Conservation (phyloP, 1,140 invertebrate species). For the Drosophila mojavensis region DNA sequence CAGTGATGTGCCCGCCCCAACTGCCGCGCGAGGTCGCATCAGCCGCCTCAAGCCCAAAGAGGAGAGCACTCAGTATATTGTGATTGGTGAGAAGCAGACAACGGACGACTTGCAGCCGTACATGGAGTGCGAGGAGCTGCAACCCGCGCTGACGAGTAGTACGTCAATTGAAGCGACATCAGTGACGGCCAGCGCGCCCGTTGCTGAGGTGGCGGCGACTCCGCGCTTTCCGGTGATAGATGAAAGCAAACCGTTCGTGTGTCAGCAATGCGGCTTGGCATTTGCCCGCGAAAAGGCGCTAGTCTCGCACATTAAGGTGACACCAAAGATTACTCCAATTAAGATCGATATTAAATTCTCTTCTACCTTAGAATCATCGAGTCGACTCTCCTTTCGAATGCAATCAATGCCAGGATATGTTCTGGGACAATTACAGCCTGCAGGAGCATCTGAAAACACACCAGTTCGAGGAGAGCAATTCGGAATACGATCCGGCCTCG, state of each 20-base stretch:
- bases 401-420: conserved; percentile 90
- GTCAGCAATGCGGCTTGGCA: conserved; percentile 90
- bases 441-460: conserved; percentile 88
- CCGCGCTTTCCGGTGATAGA: conserved; percentile 86
- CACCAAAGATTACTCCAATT: background rate
- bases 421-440: conserved; percentile 89
- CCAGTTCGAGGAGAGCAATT: conserved; percentile 84
- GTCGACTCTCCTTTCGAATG: conserved; percentile 91
- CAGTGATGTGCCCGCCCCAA: conserved; percentile 34
- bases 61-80: conserved; percentile 65
- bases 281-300: conserved; percentile 92
- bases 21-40: conserved; percentile 63
- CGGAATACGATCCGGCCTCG: conserved; percentile 81
- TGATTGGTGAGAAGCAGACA: conserved; percentile 49
- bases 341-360: background rate
- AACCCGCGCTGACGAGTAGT: background rate
- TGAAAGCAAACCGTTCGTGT: conserved; percentile 91
- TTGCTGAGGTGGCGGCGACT: conserved; percentile 35
- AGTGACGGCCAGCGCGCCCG: background rate
- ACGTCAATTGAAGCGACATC: background rate
- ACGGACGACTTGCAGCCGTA: conserved; percentile 26
- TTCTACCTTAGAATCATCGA: conserved; percentile 86
- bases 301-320: conserved; percentile 88
- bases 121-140: conserved; percentile 37
- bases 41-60: conserved; percentile 77